Evolutionary conservation across 2,797 vertebrate genomes (phyloP).

Genomic region (Gadopsis marmoratus): DNA sequence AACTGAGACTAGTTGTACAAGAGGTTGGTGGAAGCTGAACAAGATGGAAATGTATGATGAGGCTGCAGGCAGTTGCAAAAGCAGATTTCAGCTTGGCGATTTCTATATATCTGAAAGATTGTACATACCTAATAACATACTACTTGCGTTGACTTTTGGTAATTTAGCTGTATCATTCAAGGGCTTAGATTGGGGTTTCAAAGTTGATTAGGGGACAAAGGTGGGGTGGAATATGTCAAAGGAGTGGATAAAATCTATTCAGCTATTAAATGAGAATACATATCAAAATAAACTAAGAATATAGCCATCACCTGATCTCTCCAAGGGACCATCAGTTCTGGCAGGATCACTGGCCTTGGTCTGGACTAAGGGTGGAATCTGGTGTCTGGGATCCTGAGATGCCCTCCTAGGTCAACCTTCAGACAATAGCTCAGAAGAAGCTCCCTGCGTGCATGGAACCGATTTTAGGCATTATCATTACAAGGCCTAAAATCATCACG

Average conservation of each 20-base stretch:
- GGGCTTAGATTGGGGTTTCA: not conserved
- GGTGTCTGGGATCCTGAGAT: not conserved
- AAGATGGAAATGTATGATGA: not conserved
- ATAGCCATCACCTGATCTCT: slow-evolving; percentile 1
- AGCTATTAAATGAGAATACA: too few relatives aligned
- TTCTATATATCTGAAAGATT: not conserved
- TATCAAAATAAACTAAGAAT: too few relatives aligned
- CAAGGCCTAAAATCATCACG: not conserved
- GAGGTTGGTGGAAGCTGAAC: slow-evolving; percentile 6
- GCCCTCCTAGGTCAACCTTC: not conserved
- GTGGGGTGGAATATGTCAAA: too few relatives aligned
- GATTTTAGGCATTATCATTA: not conserved
- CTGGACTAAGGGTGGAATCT: slow-evolving; percentile 3
- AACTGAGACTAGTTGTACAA: slow-evolving; percentile 44
- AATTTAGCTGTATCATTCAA: not conserved
- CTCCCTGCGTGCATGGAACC: not conserved
- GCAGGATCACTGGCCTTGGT: slow-evolving; percentile 10
- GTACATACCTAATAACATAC: too few relatives aligned
- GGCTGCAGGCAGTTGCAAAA: not conserved
- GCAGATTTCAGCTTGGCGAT: not conserved
- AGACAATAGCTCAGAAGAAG: not conserved
- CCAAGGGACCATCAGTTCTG: not conserved
- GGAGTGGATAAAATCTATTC: too few relatives aligned
- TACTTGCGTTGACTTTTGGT: not conserved
- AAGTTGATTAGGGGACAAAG: not conserved